Evolutionary conservation across 2,888 invertebrate species (phyloP).

Genomic region (Drosophila pseudotalamancana): DNA sequence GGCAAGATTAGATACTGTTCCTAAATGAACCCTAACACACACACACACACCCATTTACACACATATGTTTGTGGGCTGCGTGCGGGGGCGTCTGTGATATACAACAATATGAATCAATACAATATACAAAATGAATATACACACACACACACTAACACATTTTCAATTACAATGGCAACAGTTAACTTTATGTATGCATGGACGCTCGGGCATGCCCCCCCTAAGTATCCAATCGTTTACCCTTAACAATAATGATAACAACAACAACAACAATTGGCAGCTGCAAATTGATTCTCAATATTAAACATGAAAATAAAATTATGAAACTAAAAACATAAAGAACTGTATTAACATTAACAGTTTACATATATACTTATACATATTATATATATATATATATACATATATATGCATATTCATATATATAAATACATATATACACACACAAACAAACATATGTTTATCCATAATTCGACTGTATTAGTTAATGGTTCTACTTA

Average conservation of each 20-base stretch:
- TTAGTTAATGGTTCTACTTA: conserved; percentile 20
- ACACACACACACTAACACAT: neutral
- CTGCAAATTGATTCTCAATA: conserved; percentile 8
- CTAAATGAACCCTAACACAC: conserved; percentile 1
- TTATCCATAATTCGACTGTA: conserved; percentile 2
- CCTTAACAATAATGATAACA: neutral
- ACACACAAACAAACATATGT: no score
- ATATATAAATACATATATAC: neutral
- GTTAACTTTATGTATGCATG: neutral
- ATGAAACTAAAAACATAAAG: neutral
- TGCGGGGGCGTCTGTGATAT: conserved; percentile 36
- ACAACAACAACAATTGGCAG: conserved; percentile 22
- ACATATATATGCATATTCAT: neutral
- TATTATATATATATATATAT: neutral
- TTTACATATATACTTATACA: neutral
- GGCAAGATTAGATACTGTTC: neutral
- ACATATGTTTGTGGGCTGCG: conserved; percentile 2
- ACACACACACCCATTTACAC: neutral
- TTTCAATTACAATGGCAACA: no score
- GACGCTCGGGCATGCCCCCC: conserved; percentile 8
- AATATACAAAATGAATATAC: neutral
- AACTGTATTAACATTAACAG: conserved; percentile 36
- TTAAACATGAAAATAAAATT: neutral
- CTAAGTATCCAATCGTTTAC: neutral
- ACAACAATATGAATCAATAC: neutral